Evolutionary conservation across 92 coral and sea anemone genomes (phyloP).

Genomic region (Isaurus tuberculatus): DNA sequence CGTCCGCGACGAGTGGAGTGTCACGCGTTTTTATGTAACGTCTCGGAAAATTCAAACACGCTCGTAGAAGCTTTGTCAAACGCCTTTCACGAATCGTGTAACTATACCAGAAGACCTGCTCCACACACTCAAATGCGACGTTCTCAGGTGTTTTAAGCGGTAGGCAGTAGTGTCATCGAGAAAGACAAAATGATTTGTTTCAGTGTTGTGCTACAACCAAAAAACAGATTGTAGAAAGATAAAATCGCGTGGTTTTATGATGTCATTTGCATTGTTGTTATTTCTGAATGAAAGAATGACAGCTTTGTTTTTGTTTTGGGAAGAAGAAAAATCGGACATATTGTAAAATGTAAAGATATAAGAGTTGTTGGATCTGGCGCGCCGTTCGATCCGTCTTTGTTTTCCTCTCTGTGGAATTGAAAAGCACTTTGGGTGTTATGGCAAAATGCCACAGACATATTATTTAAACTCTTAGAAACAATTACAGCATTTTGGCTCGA

Average conservation of each 20-base stretch:
- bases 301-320: neutral
- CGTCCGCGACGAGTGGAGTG: constrained; percentile 77
- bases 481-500: neutral
- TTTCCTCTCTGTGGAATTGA: neutral
- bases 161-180: neutral
- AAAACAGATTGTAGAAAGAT: neutral
- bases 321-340: neutral
- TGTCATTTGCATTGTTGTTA: neutral
- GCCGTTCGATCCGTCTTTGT: neutral
- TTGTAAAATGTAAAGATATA: neutral
- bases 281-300: constrained; percentile 4
- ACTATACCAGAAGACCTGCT: constrained; percentile 18
- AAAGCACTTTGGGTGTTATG: neutral
- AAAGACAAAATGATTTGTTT: constrained; percentile 4
- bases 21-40: constrained; percentile 82
- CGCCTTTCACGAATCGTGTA: constrained; percentile 65
- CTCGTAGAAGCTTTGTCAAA: constrained; percentile 75
- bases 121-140: constrained; percentile 28
- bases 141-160: constrained; percentile 12
- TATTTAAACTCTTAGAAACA: neutral
- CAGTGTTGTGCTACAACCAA: neutral
- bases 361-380: neutral
- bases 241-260: neutral
- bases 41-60: constrained; percentile 80
- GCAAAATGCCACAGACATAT: neutral